Base-by-base conservation (phyloP, 1,140 invertebrate species). In the Drosophila rhopaloa region DNA sequence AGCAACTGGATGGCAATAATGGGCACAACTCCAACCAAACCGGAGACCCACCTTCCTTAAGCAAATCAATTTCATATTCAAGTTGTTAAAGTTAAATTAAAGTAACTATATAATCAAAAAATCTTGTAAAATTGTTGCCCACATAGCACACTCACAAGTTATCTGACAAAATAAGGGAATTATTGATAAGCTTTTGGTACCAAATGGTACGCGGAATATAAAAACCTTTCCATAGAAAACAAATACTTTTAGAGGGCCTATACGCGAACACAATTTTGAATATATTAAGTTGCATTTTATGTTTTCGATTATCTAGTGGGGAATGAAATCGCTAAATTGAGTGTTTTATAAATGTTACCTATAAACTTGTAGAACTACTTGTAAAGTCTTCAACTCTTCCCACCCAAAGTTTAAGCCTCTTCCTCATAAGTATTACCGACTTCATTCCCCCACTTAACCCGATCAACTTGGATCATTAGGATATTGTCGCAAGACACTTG, bases 161-260 rank as follows among this genome's bases (percentile, higher is more conserved):
- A 90, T 91, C 90, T 91, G 90, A 91, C 90, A 48, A 58, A 86
- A 67, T 76, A 89, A 90, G 90, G 90, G 90, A 91, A 91, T 50
- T 80, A 80, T 3, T 29, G 35, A 43, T 79, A 68, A 53, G 50
- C 19, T 27, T 51, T 66, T 37, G 60, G 47, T 61, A 59, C 44
- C 19, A 47, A 47, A 43, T 40, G 0, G 67, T 53, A 70, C 41
- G 68, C 43, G 41, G 51, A 62, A 66, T 41, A 55, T 37, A 41
- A 27, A 41, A 9, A 27, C 19, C 35, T 29, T 57, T 71, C 67
- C 51, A 72, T 58, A 72, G 44, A 24, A 43, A 9, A 35, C 11
- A 11, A 40, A 13, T 8, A 48, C 2, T 2, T 16, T 13, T 27
- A 51, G n/a, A 8, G 14, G 59, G 38, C 24, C 0, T 0, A 73